Evolutionary conservation across 2,888 invertebrate species (phyloP), one percentile per base, ranked within the genome.

Genomic region (Lydus trimaculatus): DNA sequence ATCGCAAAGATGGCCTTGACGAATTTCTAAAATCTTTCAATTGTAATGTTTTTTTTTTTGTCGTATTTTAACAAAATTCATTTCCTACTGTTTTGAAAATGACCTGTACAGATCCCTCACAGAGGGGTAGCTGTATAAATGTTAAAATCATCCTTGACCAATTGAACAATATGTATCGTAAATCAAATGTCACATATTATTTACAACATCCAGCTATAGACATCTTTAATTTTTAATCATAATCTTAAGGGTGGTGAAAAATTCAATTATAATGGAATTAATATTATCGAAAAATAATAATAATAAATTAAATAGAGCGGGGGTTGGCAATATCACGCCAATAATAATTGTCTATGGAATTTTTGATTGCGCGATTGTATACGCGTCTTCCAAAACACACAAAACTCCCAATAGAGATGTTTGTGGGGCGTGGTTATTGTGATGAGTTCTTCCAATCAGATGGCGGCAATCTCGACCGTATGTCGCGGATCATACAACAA

Each of bases 361-460:
- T 59, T 61, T 39, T 39, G 43, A 62, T 36, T 62, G 62, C 39
- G 43, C 43, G 43, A 25, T 61, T 23, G n/a, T 43, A n/a, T 56
- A 43, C 43, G 25, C 15, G 28, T 56, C 25, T 56, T 23, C 20
- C 11, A 23, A 43, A 52, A 56, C n/a, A 28, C 56, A 25, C n/a
- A n/a, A n/a, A 56, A 25, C 56, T 56, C 58, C 81, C 80, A 81
- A 81, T 81, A 79, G 81, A 80, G 81, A 80, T 79, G 78, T 73
- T 15, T 56, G 74, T 73, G 75, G 75, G 82, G 81, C 81, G 80
- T 78, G 80, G 76, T 76, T 72, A 56, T 70, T 69, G 72, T 77
- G 76, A 75, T 77, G 73, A 74, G 70, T 76, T 73, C 76, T 73
- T 74, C 82, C 81, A 82, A 82, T 82, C 75, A 77, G 70, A 67